phyloP scores from a whole-genome alignment of 2,797 vertebrate genomes.

The Dendrocincla fuliginosa region DNA sequence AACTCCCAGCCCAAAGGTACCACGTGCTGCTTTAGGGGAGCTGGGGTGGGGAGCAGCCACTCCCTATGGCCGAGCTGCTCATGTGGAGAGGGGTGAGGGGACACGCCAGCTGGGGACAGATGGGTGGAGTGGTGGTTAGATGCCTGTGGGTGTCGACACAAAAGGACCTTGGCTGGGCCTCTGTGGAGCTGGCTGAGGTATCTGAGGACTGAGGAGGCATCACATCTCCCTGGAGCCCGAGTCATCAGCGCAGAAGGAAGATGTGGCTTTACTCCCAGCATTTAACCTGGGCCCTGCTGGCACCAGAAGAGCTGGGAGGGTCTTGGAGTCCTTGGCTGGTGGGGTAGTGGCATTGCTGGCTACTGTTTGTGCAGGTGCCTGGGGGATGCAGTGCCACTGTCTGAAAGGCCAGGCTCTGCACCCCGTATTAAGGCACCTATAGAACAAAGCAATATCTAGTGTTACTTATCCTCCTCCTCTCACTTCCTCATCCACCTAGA shows the following conservation, averaged over 20 bases:
- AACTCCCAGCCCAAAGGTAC: slow-evolving; percentile 88
- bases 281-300: not conserved
- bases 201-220: not conserved
- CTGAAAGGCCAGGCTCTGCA: not conserved
- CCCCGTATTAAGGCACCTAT: not conserved
- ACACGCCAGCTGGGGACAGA: not conserved
- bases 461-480: not conserved
- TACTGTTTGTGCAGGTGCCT: not conserved
- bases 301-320: not conserved
- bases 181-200: not conserved
- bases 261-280: fast-evolving
- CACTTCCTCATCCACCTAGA: not conserved
- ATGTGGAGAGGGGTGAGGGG: not conserved
- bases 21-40: not conserved
- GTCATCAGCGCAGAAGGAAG: not conserved
- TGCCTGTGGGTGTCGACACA: slow-evolving; percentile 36
- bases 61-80: not conserved
- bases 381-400: not conserved
- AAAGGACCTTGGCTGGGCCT: slow-evolving; percentile 39
- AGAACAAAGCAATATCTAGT: not conserved
- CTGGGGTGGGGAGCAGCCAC: not conserved
- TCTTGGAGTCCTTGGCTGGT: not conserved
- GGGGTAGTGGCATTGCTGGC: not conserved
- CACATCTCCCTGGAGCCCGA: not conserved
- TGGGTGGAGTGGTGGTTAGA: slow-evolving; percentile 23